Conservation (phyloP, 2,888 invertebrate genomes). For the Hyposoter didymator region DNA sequence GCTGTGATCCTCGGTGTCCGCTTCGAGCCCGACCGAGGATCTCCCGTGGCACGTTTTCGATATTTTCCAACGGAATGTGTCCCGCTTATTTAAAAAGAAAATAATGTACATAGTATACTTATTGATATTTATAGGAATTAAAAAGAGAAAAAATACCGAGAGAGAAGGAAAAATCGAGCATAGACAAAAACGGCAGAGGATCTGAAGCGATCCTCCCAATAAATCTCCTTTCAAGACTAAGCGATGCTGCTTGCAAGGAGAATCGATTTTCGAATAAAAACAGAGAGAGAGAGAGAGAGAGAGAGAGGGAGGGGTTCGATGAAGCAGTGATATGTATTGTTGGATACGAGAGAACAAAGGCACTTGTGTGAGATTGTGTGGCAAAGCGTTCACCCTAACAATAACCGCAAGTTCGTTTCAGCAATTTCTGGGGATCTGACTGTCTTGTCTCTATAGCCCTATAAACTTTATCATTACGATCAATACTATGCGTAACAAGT, state of each 20-base stretch:
- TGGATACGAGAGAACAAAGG: slow-evolving; percentile 18
- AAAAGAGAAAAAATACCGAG: slow-evolving; percentile 25
- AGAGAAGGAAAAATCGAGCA: background rate
- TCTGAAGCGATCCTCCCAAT: background rate
- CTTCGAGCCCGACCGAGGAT: slow-evolving; percentile 25
- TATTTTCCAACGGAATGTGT: slow-evolving; percentile 71
- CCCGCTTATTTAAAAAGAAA: slow-evolving; percentile 71
- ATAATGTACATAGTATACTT: slow-evolving; percentile 79
- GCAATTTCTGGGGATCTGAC: slow-evolving; percentile 14
- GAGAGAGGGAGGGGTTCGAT: background rate
- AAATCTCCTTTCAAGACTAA: background rate
- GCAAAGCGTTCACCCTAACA: background rate
- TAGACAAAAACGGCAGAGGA: background rate
- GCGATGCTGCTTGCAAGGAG: background rate
- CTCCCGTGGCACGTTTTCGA: slow-evolving; percentile 68
- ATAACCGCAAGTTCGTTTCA: slow-evolving; percentile 2
- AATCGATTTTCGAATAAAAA: background rate
- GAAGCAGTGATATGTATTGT: slow-evolving; percentile 34
- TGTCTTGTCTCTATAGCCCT: slow-evolving; percentile 46
- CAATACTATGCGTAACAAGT: slow-evolving; percentile 80
- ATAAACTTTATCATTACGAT: slow-evolving; percentile 80
- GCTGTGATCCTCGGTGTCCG: background rate
- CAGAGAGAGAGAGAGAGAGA: too few relatives aligned
- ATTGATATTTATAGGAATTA: slow-evolving; percentile 43
- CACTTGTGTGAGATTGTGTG: slow-evolving; percentile 27